A percentile compares a stretch with the other conserved stretches of the same genome.
phyloP scores from a whole-genome alignment of 2,888 invertebrate species.

The Iphiclides podalirius region DNA sequence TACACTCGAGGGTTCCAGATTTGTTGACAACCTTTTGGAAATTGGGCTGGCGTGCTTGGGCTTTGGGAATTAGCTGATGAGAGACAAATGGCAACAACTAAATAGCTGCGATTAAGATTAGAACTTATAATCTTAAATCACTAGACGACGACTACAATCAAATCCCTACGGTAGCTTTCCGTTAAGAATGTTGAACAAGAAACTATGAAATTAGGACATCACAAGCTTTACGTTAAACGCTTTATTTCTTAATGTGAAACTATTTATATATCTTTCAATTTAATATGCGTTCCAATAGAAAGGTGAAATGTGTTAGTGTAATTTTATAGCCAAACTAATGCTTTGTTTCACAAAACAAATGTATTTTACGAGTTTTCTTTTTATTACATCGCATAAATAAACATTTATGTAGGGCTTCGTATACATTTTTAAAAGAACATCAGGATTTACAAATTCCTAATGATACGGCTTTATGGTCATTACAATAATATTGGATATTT shows the following conservation, averaged over 20 bases:
- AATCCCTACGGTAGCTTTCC: too few relatives aligned
- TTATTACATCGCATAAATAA: background rate
- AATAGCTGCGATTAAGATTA: too few relatives aligned
- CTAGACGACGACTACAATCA: too few relatives aligned
- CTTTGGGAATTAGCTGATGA: too few relatives aligned
- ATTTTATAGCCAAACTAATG: background rate
- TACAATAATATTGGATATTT: too few relatives aligned
- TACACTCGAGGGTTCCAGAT: too few relatives aligned
- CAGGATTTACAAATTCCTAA: background rate
- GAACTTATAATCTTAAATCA: too few relatives aligned
- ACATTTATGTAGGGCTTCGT: background rate
- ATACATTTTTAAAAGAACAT: background rate
- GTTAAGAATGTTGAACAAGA: background rate
- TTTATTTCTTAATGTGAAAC: background rate
- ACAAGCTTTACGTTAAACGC: too few relatives aligned
- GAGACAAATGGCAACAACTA: too few relatives aligned
- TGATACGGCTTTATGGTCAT: background rate
- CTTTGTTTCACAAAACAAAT: background rate
- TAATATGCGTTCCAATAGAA: background rate
- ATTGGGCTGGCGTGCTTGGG: too few relatives aligned
- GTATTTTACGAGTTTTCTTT: background rate
- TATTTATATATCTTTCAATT: background rate
- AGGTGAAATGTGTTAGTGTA: background rate
- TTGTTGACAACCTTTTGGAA: too few relatives aligned
- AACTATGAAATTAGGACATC: too few relatives aligned